These are phyloP conservation scores for Tipula unca DNA, from an alignment of 2,888 invertebrate genomes.

Conservation along the genomic window DNA sequence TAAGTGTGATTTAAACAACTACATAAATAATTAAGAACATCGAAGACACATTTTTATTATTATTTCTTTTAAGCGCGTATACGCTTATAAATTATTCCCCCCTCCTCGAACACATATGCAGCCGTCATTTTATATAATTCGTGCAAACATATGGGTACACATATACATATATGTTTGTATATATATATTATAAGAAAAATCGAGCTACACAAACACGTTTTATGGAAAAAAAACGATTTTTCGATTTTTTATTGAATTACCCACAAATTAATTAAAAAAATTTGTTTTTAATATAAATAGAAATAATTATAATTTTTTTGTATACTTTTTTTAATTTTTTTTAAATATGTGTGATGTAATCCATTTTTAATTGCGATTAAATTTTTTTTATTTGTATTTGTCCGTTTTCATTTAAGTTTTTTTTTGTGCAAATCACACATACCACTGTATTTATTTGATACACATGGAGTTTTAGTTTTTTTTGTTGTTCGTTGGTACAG, in stretches of 20 bases:
- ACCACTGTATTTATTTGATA: neutral
- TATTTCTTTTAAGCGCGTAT: neutral
- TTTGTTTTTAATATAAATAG: neutral
- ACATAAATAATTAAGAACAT: neutral
- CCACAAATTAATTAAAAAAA: constrained; percentile 10
- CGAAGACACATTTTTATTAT: neutral
- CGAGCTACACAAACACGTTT: neutral
- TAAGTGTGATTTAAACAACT: neutral
- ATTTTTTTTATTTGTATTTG: neutral
- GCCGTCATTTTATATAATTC: neutral
- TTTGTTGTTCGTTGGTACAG: neutral
- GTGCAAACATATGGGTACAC: neutral
- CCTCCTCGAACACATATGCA: neutral
- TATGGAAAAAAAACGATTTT: neutral
- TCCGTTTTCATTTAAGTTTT: neutral
- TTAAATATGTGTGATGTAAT: constrained; percentile 21
- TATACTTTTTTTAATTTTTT: neutral
- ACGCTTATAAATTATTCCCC: neutral
- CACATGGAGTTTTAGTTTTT: neutral
- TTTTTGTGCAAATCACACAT: constrained; percentile 16
- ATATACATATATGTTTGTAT: neutral
- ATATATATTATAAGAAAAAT: neutral
- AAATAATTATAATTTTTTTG: neutral
- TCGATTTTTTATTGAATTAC: neutral
- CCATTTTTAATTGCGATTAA: constrained; percentile 20